Percentiles rank a stretch among this genome's conserved stretches.
These are phyloP conservation scores for Ciconia maguari DNA, from an alignment of 2,113 vertebrate species.

Conservation along the genomic window DNA sequence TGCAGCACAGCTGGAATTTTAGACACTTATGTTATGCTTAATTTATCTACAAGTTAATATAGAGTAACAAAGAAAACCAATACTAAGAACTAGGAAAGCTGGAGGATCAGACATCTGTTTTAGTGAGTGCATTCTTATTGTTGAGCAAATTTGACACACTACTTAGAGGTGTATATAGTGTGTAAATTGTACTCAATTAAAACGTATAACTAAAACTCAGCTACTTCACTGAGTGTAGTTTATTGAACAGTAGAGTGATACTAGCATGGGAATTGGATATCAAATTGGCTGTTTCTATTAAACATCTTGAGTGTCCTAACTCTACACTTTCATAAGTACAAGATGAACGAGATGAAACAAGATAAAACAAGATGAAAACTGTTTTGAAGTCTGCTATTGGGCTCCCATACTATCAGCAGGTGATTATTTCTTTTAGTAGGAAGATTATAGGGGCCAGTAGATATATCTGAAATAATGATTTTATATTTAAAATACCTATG, in stretches of 20 bases:
- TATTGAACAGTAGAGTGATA: not conserved
- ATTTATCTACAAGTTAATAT: slow-evolving; percentile 44
- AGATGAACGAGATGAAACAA: not conserved
- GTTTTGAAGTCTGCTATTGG: slow-evolving; percentile 21
- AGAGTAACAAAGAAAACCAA: slow-evolving; percentile 8
- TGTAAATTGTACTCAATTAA: slow-evolving; percentile 50
- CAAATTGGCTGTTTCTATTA: slow-evolving; percentile 8
- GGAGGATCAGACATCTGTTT: slow-evolving; percentile 37
- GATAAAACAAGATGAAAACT: not conserved
- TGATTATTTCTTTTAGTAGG: slow-evolving; percentile 30
- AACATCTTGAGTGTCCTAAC: slow-evolving; percentile 20
- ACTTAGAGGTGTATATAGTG: not conserved
- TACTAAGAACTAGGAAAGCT: not conserved
- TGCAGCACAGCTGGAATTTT: slow-evolving; percentile 45
- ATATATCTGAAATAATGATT: not conserved
- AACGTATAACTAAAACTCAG: not conserved
- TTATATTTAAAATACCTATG: not conserved
- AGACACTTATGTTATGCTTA: slow-evolving; percentile 31
- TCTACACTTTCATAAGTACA: not conserved
- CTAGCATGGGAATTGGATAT: not conserved
- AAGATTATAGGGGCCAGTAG: not conserved
- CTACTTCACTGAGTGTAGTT: not conserved
- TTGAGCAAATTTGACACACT: not conserved
- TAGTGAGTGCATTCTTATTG: not conserved
- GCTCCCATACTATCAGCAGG: slow-evolving; percentile 18